Evolutionary conservation across 2,113 vertebrate species (phyloP).

Genomic region (Pluvianellus socialis): DNA sequence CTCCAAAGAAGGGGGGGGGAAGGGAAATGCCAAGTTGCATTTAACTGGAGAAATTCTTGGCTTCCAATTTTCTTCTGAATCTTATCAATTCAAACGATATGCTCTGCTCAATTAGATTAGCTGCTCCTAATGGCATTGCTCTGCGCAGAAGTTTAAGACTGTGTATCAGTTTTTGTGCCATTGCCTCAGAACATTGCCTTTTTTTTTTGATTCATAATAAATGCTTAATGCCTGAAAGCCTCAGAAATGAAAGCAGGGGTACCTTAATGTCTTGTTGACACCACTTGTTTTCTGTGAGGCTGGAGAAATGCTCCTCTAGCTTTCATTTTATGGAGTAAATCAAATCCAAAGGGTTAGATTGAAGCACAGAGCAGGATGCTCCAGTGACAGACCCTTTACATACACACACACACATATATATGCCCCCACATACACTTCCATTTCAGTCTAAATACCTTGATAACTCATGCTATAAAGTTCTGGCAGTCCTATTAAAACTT

Average conservation of each 20-base stretch:
- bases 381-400: neutral
- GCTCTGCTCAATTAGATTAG: neutral
- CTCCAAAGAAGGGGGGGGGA: neutral
- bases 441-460: neutral
- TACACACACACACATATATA: neutral
- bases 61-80: neutral
- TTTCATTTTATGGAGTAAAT: neutral
- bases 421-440: neutral
- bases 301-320: neutral
- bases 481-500: neutral
- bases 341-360: neutral
- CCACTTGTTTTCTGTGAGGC: neutral
- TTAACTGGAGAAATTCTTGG: neutral
- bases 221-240: neutral
- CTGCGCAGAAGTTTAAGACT: neutral
- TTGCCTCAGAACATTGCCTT: neutral
- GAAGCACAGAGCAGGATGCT: neutral
- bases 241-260: neutral
- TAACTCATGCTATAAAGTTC: neutral
- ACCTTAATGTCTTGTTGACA: neutral
- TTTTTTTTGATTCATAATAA: slow-evolving; percentile 1
- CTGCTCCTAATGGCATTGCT: neutral
- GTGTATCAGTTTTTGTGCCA: neutral
- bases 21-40: neutral
- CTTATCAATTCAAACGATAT: neutral